Evolutionary conservation across 2,113 vertebrate species (phyloP).

Genomic region (Hepsetus odoe): DNA sequence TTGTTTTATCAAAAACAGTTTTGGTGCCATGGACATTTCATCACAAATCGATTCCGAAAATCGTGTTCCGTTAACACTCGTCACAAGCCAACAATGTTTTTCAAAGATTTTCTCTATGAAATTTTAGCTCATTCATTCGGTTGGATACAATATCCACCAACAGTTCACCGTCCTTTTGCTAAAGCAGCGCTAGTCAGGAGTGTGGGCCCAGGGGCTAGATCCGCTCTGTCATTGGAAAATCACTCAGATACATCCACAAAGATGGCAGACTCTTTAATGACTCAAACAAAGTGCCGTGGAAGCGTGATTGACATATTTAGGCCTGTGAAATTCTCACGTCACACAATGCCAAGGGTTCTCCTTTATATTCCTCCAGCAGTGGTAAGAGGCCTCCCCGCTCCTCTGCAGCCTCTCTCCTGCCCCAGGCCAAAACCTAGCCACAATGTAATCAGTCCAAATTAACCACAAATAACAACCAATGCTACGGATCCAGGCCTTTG

Average conservation of each 20-base stretch:
- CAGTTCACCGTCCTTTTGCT: conserved; percentile 5
- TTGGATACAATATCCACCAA: conserved; percentile 12
- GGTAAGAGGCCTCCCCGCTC: conserved; percentile 25
- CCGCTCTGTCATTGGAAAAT: conserved; percentile 48
- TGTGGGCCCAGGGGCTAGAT: conserved; percentile 35
- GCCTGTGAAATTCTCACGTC: conserved; percentile 52
- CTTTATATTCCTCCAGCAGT: conserved; percentile 20
- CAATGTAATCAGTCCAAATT: conserved; percentile 57
- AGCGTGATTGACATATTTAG: conserved; percentile 54
- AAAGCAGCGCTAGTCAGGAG: conserved; percentile 34
- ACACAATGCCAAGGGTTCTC: conserved; percentile 47
- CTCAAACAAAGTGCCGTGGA: conserved; percentile 38
- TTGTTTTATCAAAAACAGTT: too few species aligned
- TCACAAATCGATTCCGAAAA: too few species aligned
- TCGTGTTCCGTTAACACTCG: too few species aligned
- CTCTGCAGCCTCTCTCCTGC: conserved; percentile 39
- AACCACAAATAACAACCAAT: conserved; percentile 53
- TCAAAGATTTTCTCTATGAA: too few species aligned
- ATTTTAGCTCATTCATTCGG: too few species aligned
- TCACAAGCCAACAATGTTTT: too few species aligned
- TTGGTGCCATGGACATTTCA: too few species aligned
- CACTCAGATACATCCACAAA: conserved; percentile 32
- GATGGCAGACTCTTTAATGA: conserved; percentile 49
- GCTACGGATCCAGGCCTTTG: conserved; percentile 43
- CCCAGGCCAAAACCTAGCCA: conserved; percentile 48